Evolutionary conservation across 2,888 invertebrate genomes (phyloP).

Genomic region (Strigamia crassipes): DNA sequence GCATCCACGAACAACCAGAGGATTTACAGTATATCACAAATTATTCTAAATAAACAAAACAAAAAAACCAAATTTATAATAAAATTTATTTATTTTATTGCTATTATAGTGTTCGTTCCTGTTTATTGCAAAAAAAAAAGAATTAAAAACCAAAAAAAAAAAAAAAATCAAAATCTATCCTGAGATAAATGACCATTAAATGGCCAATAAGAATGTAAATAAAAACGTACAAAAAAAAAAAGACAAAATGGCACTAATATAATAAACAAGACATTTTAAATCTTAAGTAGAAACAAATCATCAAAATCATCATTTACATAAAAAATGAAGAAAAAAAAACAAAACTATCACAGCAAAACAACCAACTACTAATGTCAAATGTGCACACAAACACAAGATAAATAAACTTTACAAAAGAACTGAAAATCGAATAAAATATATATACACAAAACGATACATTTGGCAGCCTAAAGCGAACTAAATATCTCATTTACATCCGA

Average conservation of each 20-base stretch:
- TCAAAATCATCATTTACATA: neutral
- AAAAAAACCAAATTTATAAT: neutral
- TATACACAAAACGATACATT: neutral
- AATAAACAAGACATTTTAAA: neutral
- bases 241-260: neutral
- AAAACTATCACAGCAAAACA: conserved; percentile 7
- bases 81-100: neutral
- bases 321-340: too few species aligned
- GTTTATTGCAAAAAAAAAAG: neutral
- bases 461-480: neutral
- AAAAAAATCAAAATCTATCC: neutral
- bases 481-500: neutral
- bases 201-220: neutral
- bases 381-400: neutral
- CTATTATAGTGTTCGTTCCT: neutral
- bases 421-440: neutral
- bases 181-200: neutral
- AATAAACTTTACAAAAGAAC: neutral
- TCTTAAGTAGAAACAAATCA: neutral
- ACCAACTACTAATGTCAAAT: neutral
- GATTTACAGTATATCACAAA: too few species aligned
- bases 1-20: too few species aligned
- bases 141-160: too few species aligned
- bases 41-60: neutral
- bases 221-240: neutral